Evolutionary conservation across 23 tunicate genomes (phyloP), one percentile per base, ranked within the genome.

Genomic region (Styela clava): DNA sequence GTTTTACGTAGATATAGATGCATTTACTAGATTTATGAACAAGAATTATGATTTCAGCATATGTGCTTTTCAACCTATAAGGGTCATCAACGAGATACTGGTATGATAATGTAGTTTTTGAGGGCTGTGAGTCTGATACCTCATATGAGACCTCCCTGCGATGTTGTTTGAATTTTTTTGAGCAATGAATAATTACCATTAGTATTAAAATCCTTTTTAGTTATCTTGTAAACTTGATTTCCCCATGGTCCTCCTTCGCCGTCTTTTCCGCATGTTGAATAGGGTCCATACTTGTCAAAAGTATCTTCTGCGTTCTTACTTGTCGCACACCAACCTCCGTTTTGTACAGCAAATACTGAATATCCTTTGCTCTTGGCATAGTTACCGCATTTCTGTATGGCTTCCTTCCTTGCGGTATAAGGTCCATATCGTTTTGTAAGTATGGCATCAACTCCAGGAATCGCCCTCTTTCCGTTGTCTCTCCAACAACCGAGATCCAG

Each of bases 401-500:
- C 78, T 29, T 73, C 78, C 24, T 73, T 73, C 52, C 78, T 31
- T 1, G 52, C n/a, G 37, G 30, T 31, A 52, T 73, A 73, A n/a
- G 37, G 37, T 51, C 78, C 78, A 34, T 73, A 25, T 27, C 37
- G 78, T 24, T 24, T 52, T 34, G 18, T 33, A 24, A 24, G 52
- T 1, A 73, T 51, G 12, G 32, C 33, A 22, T 73, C 78, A 16
- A 73, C 27, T 2, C 30, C 52, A 1, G 81, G 64, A 3, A 77
- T 77, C 20, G 81, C 81, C 52, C 81, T 24, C 65, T 51, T 44
- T 22, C 81, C 34, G 2, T 63, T 51, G 68, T 77, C 81, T 52
- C 28, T 52, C 81, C 81, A 77, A 51, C 81, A 77, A 24, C 81
- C 68, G 33, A 77, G 68, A 2, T 77, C 63, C 7, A 44, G 56